These are phyloP conservation scores for Caenorhabditis imperialis DNA, from an alignment of 2,888 invertebrate species.

Conservation along the genomic window DNA sequence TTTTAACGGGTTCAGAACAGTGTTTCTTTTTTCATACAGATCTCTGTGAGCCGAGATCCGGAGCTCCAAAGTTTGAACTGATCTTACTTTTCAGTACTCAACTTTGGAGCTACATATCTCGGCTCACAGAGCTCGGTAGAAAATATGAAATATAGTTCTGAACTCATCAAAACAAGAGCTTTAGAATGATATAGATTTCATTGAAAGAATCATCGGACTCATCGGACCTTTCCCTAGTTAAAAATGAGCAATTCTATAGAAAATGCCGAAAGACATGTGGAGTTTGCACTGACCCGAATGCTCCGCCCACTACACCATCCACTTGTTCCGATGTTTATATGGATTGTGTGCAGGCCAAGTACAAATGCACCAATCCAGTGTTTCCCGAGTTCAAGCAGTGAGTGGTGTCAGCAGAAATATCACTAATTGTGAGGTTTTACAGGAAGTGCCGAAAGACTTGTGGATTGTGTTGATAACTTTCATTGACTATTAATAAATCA, in stretches of 20 bases:
- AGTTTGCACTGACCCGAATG: constrained; percentile 16
- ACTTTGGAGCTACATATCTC: too few species aligned
- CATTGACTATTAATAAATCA: not conserved
- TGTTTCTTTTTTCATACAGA: too few species aligned
- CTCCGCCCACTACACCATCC: constrained; percentile 4
- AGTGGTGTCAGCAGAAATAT: not conserved
- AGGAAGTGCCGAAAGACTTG: constrained; percentile 20
- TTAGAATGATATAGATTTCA: too few species aligned
- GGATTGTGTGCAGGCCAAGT: constrained; percentile 14
- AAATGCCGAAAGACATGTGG: constrained; percentile 20
- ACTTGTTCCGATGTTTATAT: constrained; percentile 5
- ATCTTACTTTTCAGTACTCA: too few species aligned
- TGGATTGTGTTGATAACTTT: constrained; percentile 15
- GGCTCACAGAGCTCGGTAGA: too few species aligned
- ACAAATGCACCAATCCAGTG: constrained; percentile 17
- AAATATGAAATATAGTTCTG: too few species aligned
- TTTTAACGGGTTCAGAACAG: too few species aligned
- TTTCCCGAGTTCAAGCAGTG: constrained; percentile 20
- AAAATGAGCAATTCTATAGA: not conserved
- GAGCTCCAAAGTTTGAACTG: too few species aligned
- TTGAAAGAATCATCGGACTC: too few species aligned
- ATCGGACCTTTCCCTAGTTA: not conserved
- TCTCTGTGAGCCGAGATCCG: too few species aligned
- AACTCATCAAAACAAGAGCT: too few species aligned
- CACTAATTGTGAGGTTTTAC: not conserved